A percentile compares a stretch with the other conserved stretches of the same genome.
phyloP scores from a whole-genome alignment of 2,113 vertebrate species.

The Apteryx owenii region DNA sequence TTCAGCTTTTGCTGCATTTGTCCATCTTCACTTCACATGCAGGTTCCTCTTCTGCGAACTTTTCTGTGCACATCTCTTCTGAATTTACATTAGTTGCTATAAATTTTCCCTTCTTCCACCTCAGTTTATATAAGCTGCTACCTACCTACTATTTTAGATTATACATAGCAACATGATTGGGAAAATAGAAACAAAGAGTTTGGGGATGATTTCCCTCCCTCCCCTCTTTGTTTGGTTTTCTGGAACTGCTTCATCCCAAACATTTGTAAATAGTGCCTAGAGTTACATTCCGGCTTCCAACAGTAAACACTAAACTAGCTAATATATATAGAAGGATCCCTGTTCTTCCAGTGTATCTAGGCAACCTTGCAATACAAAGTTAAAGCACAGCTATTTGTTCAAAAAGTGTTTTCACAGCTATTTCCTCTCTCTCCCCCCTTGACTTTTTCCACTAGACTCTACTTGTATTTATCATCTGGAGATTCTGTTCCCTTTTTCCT shows the following conservation, averaged over 20 bases:
- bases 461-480: conserved; percentile 43
- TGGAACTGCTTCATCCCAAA: conserved; percentile 61
- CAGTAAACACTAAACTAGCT: conserved; percentile 37
- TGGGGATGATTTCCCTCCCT: conserved; percentile 14
- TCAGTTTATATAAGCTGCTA: background rate
- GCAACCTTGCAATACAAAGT: conserved; percentile 57
- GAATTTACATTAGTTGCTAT: background rate
- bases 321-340: conserved; percentile 32
- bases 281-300: conserved; percentile 39
- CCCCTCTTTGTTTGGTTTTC: conserved; percentile 58
- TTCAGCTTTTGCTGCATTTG: background rate
- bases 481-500: conserved; percentile 25
- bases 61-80: background rate
- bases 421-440: conserved; percentile 13
- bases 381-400: conserved; percentile 19
- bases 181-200: conserved; percentile 26
- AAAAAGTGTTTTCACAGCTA: conserved; percentile 55
- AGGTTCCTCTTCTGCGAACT: background rate
- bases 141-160: background rate
- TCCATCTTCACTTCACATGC: background rate
- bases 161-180: conserved; percentile 29
- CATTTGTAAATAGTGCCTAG: conserved; percentile 59
- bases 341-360: conserved; percentile 46
- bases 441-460: conserved; percentile 38
- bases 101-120: background rate